Conservation (phyloP, 1,140 invertebrate species). For the Drosophila nigromelanica region DNA sequence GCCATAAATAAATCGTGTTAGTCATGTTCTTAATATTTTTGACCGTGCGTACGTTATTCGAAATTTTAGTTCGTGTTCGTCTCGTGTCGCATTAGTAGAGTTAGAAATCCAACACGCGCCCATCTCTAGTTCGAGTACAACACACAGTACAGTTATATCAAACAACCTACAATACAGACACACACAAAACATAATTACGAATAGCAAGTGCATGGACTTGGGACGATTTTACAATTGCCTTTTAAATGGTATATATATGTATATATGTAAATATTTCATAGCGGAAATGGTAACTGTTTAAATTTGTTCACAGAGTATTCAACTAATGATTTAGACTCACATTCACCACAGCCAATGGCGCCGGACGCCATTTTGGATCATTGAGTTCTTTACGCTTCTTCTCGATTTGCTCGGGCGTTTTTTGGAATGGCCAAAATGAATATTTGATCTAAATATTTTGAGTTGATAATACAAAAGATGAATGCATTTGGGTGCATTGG, state of each 20-base stretch:
- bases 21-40: no score
- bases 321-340: slow-evolving; percentile 84
- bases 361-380: slow-evolving; percentile 86
- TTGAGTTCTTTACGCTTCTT: slow-evolving; percentile 85
- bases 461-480: slow-evolving; percentile 13
- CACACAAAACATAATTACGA: slow-evolving; percentile 1
- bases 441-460: slow-evolving; percentile 86
- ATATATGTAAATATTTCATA: no score
- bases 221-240: slow-evolving; percentile 50
- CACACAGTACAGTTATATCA: not conserved
- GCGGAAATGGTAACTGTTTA: not conserved
- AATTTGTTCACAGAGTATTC: slow-evolving; percentile 9
- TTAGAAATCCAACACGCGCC: no score
- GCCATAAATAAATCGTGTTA: no score
- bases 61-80: no score
- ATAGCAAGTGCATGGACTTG: slow-evolving; percentile 10
- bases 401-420: slow-evolving; percentile 85
- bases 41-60: no score
- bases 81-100: no score
- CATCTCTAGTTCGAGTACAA: not conserved
- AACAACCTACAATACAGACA: not conserved
- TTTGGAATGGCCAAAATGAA: slow-evolving; percentile 86
- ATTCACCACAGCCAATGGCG: slow-evolving; percentile 87
- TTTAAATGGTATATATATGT: not conserved
- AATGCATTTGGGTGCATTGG: slow-evolving; percentile 1